Evolutionary conservation across 2,113 vertebrate species (phyloP), one percentile per base, ranked within the genome.

Genomic region (Scortum barcoo): DNA sequence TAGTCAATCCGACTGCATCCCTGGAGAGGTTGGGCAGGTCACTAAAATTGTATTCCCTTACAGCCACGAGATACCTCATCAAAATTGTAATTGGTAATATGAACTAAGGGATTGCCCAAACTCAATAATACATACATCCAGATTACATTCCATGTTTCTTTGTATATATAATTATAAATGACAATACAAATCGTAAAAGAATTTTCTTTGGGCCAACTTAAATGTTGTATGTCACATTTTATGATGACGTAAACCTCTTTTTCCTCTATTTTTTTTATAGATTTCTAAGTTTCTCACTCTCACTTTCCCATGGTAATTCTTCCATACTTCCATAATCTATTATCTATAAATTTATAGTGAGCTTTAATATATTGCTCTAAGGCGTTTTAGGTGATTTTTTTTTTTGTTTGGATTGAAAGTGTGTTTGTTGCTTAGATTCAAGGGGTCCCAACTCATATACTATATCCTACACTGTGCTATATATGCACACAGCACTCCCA

Each of bases 41-140:
- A 70, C 79, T 86, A 66, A 79, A 83, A 83, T 83, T 80, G 78
- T 78, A 33, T 80, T 83, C 75, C 53, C 58, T 81, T 84, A 81
- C 86, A 79, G 86, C 54, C 68, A 87, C 60, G 12, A 65, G 65
- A 88, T 30, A 83, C 84, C 84, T 83, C 81, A 80, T 91, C 76
- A 91, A 89, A 85, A 58, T 76, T 85, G 86, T 88, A 88, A 85
- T 78, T 30, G 22, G 86, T 80, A 90, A 86, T 71, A 40, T 71
- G 77, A 91, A 75, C 86, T 74, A 53, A 66, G 76, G 84, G 76
- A 57, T 85, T 85, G 68, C 76, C 80, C 78, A 84, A 65, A 70
- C 24, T 82, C n/a, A 63, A 26, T 80, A 79, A 82, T 19, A 78
- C 28, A 86, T 70, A 77, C 72, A 68, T 81, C 36, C 60, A 77